Base-by-base conservation (phyloP, 2,113 vertebrate species). In the Rhinoderma darwinii region DNA sequence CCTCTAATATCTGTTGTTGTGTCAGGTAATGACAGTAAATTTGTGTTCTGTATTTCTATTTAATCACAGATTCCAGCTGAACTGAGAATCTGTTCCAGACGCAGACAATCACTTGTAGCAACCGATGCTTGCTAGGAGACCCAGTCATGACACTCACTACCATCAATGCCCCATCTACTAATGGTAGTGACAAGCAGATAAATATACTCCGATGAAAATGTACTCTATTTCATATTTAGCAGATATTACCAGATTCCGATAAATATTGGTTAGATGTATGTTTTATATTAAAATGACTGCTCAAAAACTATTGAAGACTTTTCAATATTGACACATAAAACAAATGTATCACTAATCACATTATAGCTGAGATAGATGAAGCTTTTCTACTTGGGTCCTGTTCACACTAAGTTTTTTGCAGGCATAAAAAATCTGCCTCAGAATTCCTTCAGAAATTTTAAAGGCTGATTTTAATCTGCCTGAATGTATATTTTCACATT, bases 21-120 rank as follows among this genome's bases (percentile, higher is more conserved):
- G 76, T 81, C 63, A 81, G 66, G 47, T 86, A 86, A 86, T 86
- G 74, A 86, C 84, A 86, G 77, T 81, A 86, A 80, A 86, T 86
- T 72, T 86, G 76, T 86, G 84, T 81, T 81, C 77, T 86, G 77
- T 80, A 73, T 86, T 81, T 78, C 84, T 73, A 73, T 81, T 86
- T 86, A 86, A 86, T 81, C 76, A 86, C 66, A 86, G 66, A 77
- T 73, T 86, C 15, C 63, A 59, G 35, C 18, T 79, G 75, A 86
- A 86, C 35, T 59, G 35, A 44, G 79, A 86, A 81, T 81, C 84
- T 59, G 77, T 81, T 56, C 20, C n/a, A 73, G 76, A 73, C 37
- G 56, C 47, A 44, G 39, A 8, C 22, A 59, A 81, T 81, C 41
- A 56, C 30, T 73, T 20, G 22, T 10, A 59, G 61, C 41, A 5